Conservation (phyloP, 2,888 invertebrate genomes). For the Rhingia rostrata region DNA sequence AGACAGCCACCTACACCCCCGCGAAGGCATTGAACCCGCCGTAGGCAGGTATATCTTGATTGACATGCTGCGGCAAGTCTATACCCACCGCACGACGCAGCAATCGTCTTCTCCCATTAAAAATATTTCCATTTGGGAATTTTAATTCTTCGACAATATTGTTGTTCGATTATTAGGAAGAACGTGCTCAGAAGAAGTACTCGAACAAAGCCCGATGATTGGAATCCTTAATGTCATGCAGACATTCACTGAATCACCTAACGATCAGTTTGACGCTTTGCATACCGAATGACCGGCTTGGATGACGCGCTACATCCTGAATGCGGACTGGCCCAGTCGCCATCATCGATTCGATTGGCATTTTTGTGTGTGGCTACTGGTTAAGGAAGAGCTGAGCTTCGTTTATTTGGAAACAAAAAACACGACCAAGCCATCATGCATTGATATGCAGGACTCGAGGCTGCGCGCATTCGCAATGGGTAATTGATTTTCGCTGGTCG, state of each 20-base stretch:
- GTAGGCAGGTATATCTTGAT: slow-evolving; percentile 27
- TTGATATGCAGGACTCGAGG: slow-evolving; percentile 37
- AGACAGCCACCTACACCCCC: slow-evolving; percentile 3
- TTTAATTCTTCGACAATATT: slow-evolving; percentile 55
- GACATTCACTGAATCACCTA: slow-evolving; percentile 69
- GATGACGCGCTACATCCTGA: slow-evolving; percentile 62
- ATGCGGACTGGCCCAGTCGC: slow-evolving; percentile 29
- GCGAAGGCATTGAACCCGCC: slow-evolving; percentile 60
- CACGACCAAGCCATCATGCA: background rate
- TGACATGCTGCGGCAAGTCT: slow-evolving; percentile 64
- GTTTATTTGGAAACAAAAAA: slow-evolving; percentile 24
- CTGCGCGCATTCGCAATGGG: slow-evolving; percentile 30
- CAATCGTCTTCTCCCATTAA: slow-evolving; percentile 29
- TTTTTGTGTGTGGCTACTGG: slow-evolving; percentile 15
- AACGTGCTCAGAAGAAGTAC: slow-evolving; percentile 45
- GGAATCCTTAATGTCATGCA: slow-evolving; percentile 68
- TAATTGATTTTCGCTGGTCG: slow-evolving; percentile 46
- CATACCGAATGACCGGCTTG: slow-evolving; percentile 56
- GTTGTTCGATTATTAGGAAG: slow-evolving; percentile 71
- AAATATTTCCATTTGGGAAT: slow-evolving; percentile 67
- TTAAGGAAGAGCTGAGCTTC: slow-evolving; percentile 27
- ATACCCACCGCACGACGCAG: slow-evolving; percentile 14
- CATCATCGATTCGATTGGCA: slow-evolving; percentile 32
- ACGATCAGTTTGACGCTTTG: slow-evolving; percentile 58
- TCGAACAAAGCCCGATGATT: background rate